phyloP scores from a whole-genome alignment of 2,113 vertebrate species.

The Hypocryptadius cinnamomeus region DNA sequence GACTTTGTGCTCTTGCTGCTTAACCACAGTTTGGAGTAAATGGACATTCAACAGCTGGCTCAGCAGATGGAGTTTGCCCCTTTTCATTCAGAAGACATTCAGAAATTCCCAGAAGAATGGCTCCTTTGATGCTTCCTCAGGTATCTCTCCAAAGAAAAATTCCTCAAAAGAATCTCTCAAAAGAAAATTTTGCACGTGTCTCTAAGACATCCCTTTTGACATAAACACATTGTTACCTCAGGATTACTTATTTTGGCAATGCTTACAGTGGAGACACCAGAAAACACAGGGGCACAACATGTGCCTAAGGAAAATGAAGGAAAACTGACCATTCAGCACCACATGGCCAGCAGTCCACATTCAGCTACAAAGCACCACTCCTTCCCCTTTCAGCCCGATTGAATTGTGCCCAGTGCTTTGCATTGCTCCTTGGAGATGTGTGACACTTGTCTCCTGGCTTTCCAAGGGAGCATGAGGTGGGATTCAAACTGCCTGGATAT shows the following conservation, averaged over 20 bases:
- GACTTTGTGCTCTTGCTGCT: not conserved
- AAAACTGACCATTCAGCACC: not conserved
- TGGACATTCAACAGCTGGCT: not conserved
- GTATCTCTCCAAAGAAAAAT: not conserved
- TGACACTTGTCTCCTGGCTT: not conserved
- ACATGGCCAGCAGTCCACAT: not conserved
- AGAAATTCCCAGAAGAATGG: not conserved
- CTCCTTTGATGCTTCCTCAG: not conserved
- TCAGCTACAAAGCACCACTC: not conserved
- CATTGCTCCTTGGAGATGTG: accelerated
- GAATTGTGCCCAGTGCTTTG: not conserved
- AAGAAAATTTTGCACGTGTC: not conserved
- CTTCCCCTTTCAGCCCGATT: accelerated
- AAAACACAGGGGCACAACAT: not conserved
- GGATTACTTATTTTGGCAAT: not conserved
- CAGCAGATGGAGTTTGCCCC: not conserved
- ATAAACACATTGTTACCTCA: accelerated
- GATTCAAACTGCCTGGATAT: not conserved
- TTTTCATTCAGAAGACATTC: not conserved
- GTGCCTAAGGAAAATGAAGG: not conserved
- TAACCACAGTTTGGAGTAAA: not conserved
- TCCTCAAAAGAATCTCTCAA: not conserved
- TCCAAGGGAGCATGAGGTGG: not conserved
- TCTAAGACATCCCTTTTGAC: not conserved
- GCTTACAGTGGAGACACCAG: not conserved